phyloP scores from a whole-genome alignment of 2,113 vertebrate species.

The Solea senegalensis region DNA sequence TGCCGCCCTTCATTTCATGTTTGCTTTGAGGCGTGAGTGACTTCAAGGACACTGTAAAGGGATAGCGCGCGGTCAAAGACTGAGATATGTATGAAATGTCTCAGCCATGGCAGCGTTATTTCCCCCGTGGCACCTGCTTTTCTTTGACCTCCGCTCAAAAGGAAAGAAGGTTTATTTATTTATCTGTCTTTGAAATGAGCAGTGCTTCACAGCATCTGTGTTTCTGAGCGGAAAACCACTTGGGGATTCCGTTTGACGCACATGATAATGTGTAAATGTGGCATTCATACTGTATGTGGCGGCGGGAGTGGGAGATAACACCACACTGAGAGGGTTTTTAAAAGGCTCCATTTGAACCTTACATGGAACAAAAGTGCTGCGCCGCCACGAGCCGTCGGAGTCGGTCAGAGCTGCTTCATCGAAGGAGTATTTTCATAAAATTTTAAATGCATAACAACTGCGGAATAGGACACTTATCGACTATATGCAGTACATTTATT shows the following conservation, averaged over 20 bases:
- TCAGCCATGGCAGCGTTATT: background rate
- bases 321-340: background rate
- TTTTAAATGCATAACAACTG: background rate
- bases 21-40: conserved; percentile 9
- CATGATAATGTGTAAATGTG: background rate
- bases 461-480: background rate
- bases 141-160: conserved; percentile 27
- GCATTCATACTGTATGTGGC: too few species aligned
- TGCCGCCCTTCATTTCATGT: background rate
- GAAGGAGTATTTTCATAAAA: background rate
- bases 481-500: background rate
- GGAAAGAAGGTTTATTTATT: conserved; percentile 2
- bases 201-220: background rate
- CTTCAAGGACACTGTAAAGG: conserved; percentile 1
- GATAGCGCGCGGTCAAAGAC: background rate
- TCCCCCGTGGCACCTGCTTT: background rate
- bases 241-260: conserved; percentile 9
- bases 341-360: background rate
- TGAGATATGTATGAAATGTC: conserved; percentile 14
- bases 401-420: background rate
- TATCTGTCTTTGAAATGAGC: conserved; percentile 9
- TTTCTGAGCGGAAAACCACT: background rate
- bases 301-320: background rate
- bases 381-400: too few species aligned
- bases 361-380: background rate